Conservation (phyloP, 2,113 vertebrate species). For the Columba janthina region DNA sequence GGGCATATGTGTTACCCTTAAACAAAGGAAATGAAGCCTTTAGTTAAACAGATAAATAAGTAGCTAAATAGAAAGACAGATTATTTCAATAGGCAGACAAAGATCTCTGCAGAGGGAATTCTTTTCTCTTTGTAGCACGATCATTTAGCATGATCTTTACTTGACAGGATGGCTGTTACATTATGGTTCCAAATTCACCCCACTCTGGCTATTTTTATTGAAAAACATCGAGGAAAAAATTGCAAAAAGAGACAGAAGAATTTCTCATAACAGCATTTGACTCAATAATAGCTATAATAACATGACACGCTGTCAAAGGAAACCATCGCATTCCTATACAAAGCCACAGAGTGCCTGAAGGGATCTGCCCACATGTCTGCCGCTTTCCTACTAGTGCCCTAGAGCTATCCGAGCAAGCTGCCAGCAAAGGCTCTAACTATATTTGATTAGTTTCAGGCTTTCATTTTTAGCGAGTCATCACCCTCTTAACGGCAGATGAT, state of each 20-base stretch:
- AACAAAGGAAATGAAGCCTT: slow-evolving; percentile 26
- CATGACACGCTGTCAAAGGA: background rate
- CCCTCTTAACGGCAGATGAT: slow-evolving; percentile 84
- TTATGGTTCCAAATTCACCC: background rate
- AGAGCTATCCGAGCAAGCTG: slow-evolving; percentile 56
- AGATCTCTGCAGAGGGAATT: background rate
- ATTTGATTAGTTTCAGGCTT: slow-evolving; percentile 78
- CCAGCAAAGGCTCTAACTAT: slow-evolving; percentile 68
- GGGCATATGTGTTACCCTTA: background rate
- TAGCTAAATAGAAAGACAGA: background rate
- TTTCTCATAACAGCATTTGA: background rate
- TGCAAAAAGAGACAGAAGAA: background rate
- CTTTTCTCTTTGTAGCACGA: background rate
- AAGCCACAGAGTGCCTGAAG: slow-evolving; percentile 1
- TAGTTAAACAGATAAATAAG: slow-evolving; percentile 44
- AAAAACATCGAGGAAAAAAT: background rate
- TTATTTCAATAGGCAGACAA: slow-evolving; percentile 7
- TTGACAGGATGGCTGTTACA: background rate
- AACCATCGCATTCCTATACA: slow-evolving; percentile 58
- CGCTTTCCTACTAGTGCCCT: slow-evolving; percentile 19
- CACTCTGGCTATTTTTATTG: background rate
- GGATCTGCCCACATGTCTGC: slow-evolving; percentile 39
- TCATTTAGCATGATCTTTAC: background rate
- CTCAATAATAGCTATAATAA: background rate
- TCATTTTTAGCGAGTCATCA: slow-evolving; percentile 84